phyloP scores from a whole-genome alignment of 2,113 vertebrate species.

The Nesoenas mayeri region DNA sequence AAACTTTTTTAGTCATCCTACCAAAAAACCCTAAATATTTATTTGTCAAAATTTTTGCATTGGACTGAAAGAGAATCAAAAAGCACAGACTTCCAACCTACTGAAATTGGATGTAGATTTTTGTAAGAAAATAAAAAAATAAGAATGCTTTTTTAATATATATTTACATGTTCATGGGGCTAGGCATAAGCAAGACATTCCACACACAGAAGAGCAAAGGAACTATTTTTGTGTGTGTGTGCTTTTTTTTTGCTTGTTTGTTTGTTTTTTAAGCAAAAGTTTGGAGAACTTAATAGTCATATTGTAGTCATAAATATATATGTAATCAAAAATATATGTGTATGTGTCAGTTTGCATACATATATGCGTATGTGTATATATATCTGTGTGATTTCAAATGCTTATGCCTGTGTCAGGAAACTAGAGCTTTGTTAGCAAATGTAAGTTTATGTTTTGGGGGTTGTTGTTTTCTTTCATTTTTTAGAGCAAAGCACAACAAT shows the following conservation, averaged over 20 bases:
- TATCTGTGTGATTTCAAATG: not conserved
- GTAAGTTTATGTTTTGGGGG: not conserved
- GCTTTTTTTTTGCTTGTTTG: too few relatives aligned
- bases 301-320: not conserved
- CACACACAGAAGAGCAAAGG: fast-evolving
- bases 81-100: not conserved
- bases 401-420: not conserved
- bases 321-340: too few relatives aligned
- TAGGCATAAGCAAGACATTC: not conserved
- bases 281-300: not conserved
- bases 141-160: fast-evolving
- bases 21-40: not conserved
- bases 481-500: not conserved
- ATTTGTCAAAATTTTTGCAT: not conserved
- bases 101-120: not conserved
- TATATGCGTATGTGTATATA: not conserved
- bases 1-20: not conserved
- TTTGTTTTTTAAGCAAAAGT: not conserved
- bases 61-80: not conserved
- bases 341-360: not conserved
- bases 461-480: not conserved
- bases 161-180: not conserved
- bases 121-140: not conserved
- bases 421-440: not conserved
- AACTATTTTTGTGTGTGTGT: not conserved